Evolutionary conservation across 1,140 invertebrate species (phyloP).

Genomic region (Chelonus insularis): DNA sequence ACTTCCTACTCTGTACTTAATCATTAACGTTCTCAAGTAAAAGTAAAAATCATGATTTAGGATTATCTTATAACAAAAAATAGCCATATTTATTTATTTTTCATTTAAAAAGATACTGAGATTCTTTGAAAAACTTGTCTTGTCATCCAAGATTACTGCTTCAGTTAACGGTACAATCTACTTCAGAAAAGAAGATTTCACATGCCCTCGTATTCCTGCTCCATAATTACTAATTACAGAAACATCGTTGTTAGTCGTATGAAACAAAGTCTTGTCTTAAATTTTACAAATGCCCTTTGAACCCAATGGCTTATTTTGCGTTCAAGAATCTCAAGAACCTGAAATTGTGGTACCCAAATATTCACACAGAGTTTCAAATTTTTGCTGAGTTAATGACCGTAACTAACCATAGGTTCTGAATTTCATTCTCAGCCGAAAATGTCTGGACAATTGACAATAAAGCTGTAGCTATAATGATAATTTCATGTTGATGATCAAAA

Average conservation of each 20-base stretch:
- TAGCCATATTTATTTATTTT: background rate
- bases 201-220: conserved; percentile 11
- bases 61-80: background rate
- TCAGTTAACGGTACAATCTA: conserved; percentile 12
- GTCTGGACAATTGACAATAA: background rate
- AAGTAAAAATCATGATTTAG: too few species aligned
- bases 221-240: conserved; percentile 18
- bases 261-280: background rate
- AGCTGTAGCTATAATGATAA: too few species aligned
- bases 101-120: background rate
- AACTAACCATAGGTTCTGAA: conserved; percentile 36
- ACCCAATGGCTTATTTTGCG: background rate
- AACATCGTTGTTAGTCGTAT: conserved; percentile 3
- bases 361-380: background rate
- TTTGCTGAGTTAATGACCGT: conserved; percentile 39
- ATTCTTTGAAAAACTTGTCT: background rate
- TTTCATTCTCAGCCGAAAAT: background rate
- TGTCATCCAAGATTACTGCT: conserved; percentile 1
- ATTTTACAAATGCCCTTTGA: background rate
- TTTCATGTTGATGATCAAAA: too few species aligned
- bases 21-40: conserved; percentile 41
- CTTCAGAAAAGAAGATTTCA: conserved; percentile 2
- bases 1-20: conserved; percentile 47
- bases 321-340: conserved; percentile 7
- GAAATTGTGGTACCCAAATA: background rate